Evolutionary conservation across 1,140 invertebrate species (phyloP).

Genomic region (Temnothorax longispinosus): DNA sequence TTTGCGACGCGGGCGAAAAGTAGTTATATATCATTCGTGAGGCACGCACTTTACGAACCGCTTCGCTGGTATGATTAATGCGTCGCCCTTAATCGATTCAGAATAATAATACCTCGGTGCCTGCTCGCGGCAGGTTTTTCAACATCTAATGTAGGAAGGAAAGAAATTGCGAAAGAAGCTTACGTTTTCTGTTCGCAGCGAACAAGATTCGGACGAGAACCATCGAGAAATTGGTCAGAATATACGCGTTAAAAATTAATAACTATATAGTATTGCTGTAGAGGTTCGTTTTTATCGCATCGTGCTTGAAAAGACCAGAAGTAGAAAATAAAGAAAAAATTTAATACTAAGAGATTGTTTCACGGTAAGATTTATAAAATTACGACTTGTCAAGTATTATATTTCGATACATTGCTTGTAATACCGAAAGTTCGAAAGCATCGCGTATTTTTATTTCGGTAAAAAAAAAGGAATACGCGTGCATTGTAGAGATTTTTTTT

Average conservation of each 20-base stretch:
- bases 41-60: constrained; percentile 46
- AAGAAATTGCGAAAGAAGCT: constrained; percentile 3
- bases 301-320: not conserved
- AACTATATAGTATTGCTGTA: not conserved
- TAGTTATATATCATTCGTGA: constrained; percentile 49
- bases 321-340: not conserved
- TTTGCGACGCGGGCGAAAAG: constrained; percentile 7
- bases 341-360: not conserved
- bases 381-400: not conserved
- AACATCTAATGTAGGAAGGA: not conserved
- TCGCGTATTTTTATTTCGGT: not conserved
- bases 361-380: not conserved
- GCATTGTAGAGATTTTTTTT: constrained; percentile 3
- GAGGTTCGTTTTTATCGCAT: not conserved
- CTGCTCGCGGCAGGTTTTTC: constrained; percentile 44
- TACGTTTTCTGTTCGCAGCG: not conserved
- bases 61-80: constrained; percentile 67
- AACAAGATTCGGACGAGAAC: not conserved
- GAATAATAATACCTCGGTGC: constrained; percentile 51
- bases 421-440: not conserved
- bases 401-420: constrained; percentile 8
- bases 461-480: constrained; percentile 10
- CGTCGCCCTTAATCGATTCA: constrained; percentile 63
- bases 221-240: not conserved
- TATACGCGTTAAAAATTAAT: not conserved